These are phyloP conservation scores for Argentina silus DNA, from an alignment of 2,797 vertebrate genomes.

Conservation along the genomic window DNA sequence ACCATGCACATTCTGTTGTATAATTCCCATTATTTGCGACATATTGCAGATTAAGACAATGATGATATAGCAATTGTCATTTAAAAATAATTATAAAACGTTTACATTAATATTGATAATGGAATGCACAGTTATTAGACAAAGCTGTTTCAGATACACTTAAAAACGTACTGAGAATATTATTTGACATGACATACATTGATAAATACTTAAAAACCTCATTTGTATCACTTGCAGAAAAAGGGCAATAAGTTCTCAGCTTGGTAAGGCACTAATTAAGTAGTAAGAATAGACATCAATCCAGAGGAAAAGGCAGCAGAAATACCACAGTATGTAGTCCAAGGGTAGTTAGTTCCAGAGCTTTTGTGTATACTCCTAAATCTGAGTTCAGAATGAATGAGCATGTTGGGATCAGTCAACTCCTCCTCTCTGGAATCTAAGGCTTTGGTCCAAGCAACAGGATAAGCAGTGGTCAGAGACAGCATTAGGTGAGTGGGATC, in stretches of 20 bases:
- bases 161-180: not conserved
- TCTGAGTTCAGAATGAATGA: not conserved
- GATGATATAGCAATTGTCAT: not conserved
- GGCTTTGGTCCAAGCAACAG: constrained; percentile 19
- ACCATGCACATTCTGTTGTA: not conserved
- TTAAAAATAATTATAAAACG: not conserved
- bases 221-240: not conserved
- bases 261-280: not conserved
- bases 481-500: constrained; percentile 45
- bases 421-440: not conserved
- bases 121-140: not conserved
- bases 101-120: not conserved
- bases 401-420: not conserved
- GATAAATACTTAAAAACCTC: too few relatives aligned
- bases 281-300: not conserved
- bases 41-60: not conserved
- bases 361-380: constrained; percentile 26
- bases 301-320: too few relatives aligned
- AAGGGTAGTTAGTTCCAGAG: not conserved
- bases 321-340: too few relatives aligned
- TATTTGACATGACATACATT: too few relatives aligned
- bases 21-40: not conserved
- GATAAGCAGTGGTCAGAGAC: not conserved
- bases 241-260: not conserved
- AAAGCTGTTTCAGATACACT: not conserved